A percentile compares a stretch with the other conserved stretches of the same genome.
phyloP scores from a whole-genome alignment of 1,140 invertebrate genomes.

The Anoplolepis gracilipes region DNA sequence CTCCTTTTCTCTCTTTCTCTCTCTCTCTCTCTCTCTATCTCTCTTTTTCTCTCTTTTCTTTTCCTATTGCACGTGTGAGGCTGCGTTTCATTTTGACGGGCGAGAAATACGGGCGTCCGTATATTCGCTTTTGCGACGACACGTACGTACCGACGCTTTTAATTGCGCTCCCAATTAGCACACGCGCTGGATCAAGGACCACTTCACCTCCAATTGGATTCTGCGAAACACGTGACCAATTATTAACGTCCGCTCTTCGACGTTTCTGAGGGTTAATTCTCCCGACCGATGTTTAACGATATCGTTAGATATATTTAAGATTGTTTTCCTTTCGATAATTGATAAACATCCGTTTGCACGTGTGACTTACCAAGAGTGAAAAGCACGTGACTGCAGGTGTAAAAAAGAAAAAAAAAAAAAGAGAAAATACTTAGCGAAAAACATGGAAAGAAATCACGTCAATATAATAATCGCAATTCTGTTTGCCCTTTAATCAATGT shows the following conservation, averaged over 20 bases:
- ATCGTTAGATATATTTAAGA: background rate
- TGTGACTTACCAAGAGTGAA: background rate
- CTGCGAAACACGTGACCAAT: constrained; percentile 83
- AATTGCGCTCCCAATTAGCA: constrained; percentile 84
- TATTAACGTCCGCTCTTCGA: constrained; percentile 75
- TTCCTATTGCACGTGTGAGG: background rate
- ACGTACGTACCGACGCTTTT: constrained; percentile 75
- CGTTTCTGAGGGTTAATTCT: background rate
- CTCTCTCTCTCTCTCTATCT: background rate
- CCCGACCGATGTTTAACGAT: background rate
- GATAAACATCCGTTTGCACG: background rate
- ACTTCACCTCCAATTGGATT: constrained; percentile 69
- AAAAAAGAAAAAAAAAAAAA: background rate
- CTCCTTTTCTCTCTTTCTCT: background rate
- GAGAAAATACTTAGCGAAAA: background rate
- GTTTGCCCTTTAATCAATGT: background rate
- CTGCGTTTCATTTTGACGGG: constrained; percentile 71
- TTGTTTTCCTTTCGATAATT: background rate
- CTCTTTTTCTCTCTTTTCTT: background rate
- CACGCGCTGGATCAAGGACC: constrained; percentile 80
- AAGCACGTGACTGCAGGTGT: background rate
- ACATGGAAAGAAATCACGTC: background rate
- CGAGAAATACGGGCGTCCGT: constrained; percentile 1
- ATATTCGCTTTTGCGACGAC: constrained; percentile 48
- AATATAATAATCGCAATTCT: too few species aligned